A percentile compares a stretch with the other conserved stretches of the same genome.
phyloP scores from a whole-genome alignment of 2,888 invertebrate species.

The Aquatica leii region DNA sequence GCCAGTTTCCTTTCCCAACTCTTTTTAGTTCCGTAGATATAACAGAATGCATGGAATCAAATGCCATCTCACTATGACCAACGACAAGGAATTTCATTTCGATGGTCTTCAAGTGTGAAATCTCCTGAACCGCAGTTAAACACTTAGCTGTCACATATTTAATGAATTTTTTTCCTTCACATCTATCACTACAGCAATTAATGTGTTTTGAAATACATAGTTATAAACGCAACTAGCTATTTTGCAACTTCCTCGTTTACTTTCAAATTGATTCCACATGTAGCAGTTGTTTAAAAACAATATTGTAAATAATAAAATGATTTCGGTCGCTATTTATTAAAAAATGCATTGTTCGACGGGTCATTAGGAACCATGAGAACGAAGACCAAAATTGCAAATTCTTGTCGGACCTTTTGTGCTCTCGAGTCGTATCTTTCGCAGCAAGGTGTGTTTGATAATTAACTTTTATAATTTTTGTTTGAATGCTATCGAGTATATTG shows the following conservation, averaged over 20 bases:
- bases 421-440: not conserved
- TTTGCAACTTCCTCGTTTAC: not conserved
- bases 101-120: too few relatives aligned
- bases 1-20: too few relatives aligned
- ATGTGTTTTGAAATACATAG: not conserved
- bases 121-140: too few relatives aligned
- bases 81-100: too few relatives aligned
- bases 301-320: not conserved
- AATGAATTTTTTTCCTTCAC: not conserved
- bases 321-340: not conserved
- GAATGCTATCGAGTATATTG: not conserved
- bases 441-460: not conserved
- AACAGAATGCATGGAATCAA: slow-evolving; percentile 39
- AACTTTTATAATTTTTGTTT: not conserved
- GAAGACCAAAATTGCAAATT: not conserved
- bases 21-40: too few relatives aligned
- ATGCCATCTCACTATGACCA: slow-evolving; percentile 36
- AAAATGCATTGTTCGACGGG: not conserved
- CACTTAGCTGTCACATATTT: not conserved
- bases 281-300: not conserved
- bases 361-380: not conserved
- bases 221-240: not conserved
- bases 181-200: too few relatives aligned
- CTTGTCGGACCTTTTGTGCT: not conserved
- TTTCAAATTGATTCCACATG: not conserved